Evolutionary conservation across 1,140 invertebrate species (phyloP), one percentile per base, ranked within the genome.

Genomic region (Drosophila subobscura): DNA sequence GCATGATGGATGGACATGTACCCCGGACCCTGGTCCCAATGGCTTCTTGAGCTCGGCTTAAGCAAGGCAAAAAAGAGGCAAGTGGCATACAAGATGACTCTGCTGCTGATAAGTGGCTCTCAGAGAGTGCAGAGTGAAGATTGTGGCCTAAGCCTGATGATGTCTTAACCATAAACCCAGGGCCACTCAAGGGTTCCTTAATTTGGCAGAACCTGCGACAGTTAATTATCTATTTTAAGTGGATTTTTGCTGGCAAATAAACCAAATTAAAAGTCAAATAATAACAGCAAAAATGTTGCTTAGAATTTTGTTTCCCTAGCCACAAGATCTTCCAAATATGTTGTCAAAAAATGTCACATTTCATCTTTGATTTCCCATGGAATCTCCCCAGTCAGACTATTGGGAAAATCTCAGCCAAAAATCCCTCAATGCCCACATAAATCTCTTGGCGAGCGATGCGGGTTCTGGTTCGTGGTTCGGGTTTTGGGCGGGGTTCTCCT

Each of bases 31-130:
- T 41, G 29, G 33, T 42, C 49, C 65, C 67, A 68, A 68, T 68
- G 65, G 65, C 65, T 68, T 33, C 63, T 33, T 55, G 65, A 68
- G 65, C 16, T 20, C 65, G 23, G 42, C 65, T 68, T 68, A 68
- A 56, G 65, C 16, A 63, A 50, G 27, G 50, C n/a, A 20, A 68
- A 68, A 68, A 12, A 47, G 49, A 54, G 65, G 16, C 65, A 68
- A 57, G 65, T 14, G 49, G 64, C 47, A n/a, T n/a, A n/a, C n/a
- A 37, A 12, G 33, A 12, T 37, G 33, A 37, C 33, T 37, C 33
- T 23, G 37, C 50, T 37, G 33, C 33, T 37, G 33, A 37, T 37
- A 37, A 37, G 33, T 12, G 33, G 10, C 33, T 37, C 10, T 12
- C 33, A 37, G 8, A 27, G 27, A 5, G 27, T 6, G 27, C 5